Evolutionary conservation across 1,140 invertebrate species (phyloP).

Genomic region (Agrilus planipennis): DNA sequence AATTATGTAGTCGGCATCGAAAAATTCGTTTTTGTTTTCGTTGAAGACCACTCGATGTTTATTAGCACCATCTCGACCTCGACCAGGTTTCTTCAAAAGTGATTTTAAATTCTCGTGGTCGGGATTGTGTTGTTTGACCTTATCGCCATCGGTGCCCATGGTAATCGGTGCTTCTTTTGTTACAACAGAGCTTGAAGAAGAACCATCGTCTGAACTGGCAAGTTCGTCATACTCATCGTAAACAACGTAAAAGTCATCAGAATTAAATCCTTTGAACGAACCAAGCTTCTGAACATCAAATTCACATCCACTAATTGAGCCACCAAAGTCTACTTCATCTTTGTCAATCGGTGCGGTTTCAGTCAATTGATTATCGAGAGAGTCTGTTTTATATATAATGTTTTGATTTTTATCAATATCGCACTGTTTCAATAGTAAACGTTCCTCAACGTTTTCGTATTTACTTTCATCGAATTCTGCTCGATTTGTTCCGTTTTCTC

Average conservation of each 20-base stretch:
- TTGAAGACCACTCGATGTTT: constrained; percentile 63
- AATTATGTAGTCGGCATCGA: constrained; percentile 79
- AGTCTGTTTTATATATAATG: not conserved
- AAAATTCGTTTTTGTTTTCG: constrained; percentile 75
- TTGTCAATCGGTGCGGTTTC: not conserved
- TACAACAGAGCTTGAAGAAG: not conserved
- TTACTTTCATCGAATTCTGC: constrained; percentile 8
- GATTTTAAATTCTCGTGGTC: constrained; percentile 41
- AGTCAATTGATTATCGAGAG: not conserved
- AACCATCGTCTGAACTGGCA: too few species aligned
- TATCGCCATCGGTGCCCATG: constrained; percentile 33
- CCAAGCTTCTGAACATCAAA: constrained; percentile 23
- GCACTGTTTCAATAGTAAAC: not conserved
- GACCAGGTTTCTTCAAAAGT: constrained; percentile 43
- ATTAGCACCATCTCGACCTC: constrained; percentile 24
- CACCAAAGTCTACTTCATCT: constrained; percentile 11
- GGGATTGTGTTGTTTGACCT: constrained; percentile 28
- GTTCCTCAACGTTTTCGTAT: not conserved
- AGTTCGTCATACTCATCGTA: constrained; percentile 27
- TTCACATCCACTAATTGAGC: constrained; percentile 20
- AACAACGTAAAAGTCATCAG: constrained; percentile 15
- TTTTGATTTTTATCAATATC: not conserved
- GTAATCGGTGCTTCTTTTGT: constrained; percentile 29
- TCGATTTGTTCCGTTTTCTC: constrained; percentile 6
- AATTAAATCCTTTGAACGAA: constrained; percentile 11